Evolutionary conservation across 2,888 invertebrate genomes (phyloP), one percentile per base, ranked within the genome.

Genomic region (Bombylius discolor): DNA sequence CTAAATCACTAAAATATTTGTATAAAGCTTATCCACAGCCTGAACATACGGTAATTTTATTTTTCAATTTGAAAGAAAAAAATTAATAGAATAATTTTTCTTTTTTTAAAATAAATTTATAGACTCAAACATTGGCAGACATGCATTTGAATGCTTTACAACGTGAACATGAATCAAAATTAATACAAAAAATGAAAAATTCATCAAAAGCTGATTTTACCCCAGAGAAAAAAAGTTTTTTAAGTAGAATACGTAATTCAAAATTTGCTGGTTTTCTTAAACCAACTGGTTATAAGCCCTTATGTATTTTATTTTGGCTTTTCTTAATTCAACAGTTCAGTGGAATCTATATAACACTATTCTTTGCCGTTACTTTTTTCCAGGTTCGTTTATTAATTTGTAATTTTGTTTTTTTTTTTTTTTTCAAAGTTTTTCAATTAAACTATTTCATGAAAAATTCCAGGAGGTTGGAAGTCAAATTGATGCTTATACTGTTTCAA

Each of bases 281-380:
- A 63, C 80, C 81, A 1, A 79, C 80, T 3, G 81, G 79, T 12
- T 80, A 79, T 69, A 81, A 81, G 64, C 81, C 81, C 0, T 64
- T 81, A 62, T 58, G 76, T 9, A 75, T 81, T 50, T 70, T 81
- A 13, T 73, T 78, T 57, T 71, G 77, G 11, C 67, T 81, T 13
- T 81, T 81, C 66, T 69, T 77, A 49, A 78, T 80, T 63, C 81
- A 81, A 66, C 80, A 81, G 62, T 80, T 79, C 60, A 76, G 79
- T 33, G 81, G 81, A 47, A 80, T 81, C 60, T 81, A 81, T 62
- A 78, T 81, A 8, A 81, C 80, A 1, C 69, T 81, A 3, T 81
- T 81, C 67, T 81, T 80, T 64, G 80, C 81, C 0, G 79, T 81
- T 33, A 77, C 76, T 13, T 79, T 81, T 68, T 79, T 81, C 62